phyloP scores from a whole-genome alignment of 2,113 vertebrate genomes.

The Cinclus mexicanus region DNA sequence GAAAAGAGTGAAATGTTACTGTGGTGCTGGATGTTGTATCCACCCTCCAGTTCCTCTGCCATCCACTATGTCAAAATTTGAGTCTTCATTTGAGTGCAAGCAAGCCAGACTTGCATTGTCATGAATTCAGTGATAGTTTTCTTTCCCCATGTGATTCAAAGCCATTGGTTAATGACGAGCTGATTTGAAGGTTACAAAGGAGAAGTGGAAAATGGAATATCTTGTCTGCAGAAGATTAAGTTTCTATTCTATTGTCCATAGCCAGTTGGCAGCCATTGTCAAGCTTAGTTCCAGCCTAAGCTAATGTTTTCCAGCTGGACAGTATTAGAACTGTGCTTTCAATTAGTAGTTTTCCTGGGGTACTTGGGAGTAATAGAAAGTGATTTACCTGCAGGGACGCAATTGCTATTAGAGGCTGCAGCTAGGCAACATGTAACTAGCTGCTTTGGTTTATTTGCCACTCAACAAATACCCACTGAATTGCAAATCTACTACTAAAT shows the following conservation, averaged over 20 bases:
- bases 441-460: slow-evolving; percentile 24
- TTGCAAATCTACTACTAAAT: not conserved
- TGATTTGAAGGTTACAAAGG: slow-evolving; percentile 36
- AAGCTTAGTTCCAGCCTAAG: slow-evolving; percentile 13
- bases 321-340: slow-evolving; percentile 43
- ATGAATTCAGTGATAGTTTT: not conserved
- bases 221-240: slow-evolving; percentile 41
- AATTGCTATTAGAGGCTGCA: slow-evolving; percentile 9
- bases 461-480: not conserved
- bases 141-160: slow-evolving; percentile 3
- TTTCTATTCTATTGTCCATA: slow-evolving; percentile 26
- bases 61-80: not conserved
- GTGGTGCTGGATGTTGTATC: not conserved
- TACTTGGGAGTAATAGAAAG: slow-evolving; percentile 40
- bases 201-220: slow-evolving; percentile 36
- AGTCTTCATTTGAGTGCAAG: not conserved
- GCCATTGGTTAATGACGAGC: not conserved
- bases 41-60: not conserved
- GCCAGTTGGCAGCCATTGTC: slow-evolving; percentile 32
- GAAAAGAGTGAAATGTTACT: not conserved
- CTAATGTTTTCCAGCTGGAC: slow-evolving; percentile 54
- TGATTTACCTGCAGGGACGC: slow-evolving; percentile 47
- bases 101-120: not conserved
- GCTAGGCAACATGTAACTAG: slow-evolving; percentile 12
- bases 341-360: slow-evolving; percentile 60